A percentile compares a stretch with the other conserved stretches of the same genome.
These are phyloP conservation scores for Channa argus DNA, from an alignment of 2,113 vertebrate species.

Conservation along the genomic window DNA sequence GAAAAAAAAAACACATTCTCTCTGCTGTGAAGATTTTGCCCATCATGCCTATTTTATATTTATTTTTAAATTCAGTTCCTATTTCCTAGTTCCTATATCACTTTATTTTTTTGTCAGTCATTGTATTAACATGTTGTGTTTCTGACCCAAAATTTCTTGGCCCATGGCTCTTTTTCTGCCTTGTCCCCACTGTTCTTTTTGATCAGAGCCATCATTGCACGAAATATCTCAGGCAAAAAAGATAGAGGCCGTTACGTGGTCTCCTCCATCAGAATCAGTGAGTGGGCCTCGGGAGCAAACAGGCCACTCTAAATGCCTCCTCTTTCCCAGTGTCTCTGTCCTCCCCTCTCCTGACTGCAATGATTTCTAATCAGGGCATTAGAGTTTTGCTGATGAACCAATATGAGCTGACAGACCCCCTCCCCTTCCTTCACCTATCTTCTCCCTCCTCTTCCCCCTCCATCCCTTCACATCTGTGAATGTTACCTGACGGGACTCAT, in stretches of 20 bases:
- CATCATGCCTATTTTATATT: neutral
- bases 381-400: slow-evolving; percentile 60
- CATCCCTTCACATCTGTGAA: slow-evolving; percentile 61
- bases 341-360: slow-evolving; percentile 34
- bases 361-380: slow-evolving; percentile 53
- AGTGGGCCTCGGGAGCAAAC: slow-evolving; percentile 28
- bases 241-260: slow-evolving; percentile 45
- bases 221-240: slow-evolving; percentile 26
- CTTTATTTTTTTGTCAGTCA: slow-evolving; percentile 38
- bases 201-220: slow-evolving; percentile 24
- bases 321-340: slow-evolving; percentile 28
- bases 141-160: slow-evolving; percentile 51
- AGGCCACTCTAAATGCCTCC: slow-evolving; percentile 16
- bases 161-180: slow-evolving; percentile 16
- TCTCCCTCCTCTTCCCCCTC: slow-evolving; percentile 41
- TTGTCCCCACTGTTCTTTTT: slow-evolving; percentile 25
- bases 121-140: slow-evolving; percentile 54
- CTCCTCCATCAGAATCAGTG: slow-evolving; percentile 44
- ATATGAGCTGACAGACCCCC: slow-evolving; percentile 65
- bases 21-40: slow-evolving; percentile 35
- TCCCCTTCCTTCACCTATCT: slow-evolving; percentile 31
- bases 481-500: slow-evolving; percentile 76
- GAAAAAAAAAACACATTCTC: slow-evolving; percentile 22
- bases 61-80: neutral
- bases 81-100: slow-evolving; percentile 6